Evolutionary conservation across 2,113 vertebrate genomes (phyloP).

Genomic region (Rynchops niger): DNA sequence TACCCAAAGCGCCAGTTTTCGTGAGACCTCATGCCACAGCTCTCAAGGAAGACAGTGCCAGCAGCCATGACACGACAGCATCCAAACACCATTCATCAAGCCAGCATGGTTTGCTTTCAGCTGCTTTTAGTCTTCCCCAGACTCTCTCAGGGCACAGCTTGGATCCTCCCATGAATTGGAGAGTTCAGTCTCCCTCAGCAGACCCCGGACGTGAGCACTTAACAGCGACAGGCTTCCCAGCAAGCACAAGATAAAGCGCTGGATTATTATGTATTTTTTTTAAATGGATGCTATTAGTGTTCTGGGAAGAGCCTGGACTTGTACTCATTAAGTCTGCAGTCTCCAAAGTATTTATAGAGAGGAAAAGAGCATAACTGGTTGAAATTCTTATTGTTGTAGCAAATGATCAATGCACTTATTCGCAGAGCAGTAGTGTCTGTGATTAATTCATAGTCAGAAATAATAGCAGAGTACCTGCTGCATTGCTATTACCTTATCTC

Average conservation of each 20-base stretch:
- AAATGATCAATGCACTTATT: slow-evolving; percentile 45
- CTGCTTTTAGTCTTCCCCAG: background rate
- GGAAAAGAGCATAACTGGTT: background rate
- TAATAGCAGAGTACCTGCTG: slow-evolving; percentile 18
- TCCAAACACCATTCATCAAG: background rate
- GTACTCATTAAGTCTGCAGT: slow-evolving; percentile 2
- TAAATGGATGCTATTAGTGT: background rate
- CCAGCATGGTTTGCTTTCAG: background rate
- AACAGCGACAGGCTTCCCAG: background rate
- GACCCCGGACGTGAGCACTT: background rate
- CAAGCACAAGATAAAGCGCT: background rate
- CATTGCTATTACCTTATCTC: slow-evolving; percentile 23
- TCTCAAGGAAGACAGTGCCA: background rate
- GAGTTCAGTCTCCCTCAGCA: background rate
- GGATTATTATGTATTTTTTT: background rate
- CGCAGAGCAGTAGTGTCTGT: background rate
- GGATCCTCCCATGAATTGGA: background rate
- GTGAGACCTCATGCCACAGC: background rate
- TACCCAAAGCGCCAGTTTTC: background rate
- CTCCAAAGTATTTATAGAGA: slow-evolving; percentile 32
- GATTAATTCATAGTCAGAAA: slow-evolving; percentile 56
- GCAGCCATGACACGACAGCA: background rate
- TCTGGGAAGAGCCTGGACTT: slow-evolving; percentile 19
- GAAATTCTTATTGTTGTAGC: slow-evolving; percentile 26
- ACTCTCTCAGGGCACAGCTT: background rate